These are phyloP conservation scores for Drosophila sproati DNA, from an alignment of 1,140 invertebrate genomes.

Conservation along the genomic window DNA sequence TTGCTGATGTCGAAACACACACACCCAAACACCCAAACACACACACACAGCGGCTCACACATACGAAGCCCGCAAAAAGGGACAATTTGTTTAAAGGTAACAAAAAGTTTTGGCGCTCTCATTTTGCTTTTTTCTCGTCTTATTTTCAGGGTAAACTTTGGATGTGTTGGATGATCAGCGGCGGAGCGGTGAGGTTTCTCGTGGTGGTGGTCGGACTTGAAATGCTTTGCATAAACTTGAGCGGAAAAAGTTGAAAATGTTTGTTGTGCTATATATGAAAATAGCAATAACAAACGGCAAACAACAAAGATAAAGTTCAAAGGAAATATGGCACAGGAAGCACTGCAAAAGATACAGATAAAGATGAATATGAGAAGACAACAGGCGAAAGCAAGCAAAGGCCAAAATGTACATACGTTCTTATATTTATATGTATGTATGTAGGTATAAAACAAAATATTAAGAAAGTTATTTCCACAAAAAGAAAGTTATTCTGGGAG, in stretches of 20 bases:
- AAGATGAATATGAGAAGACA: constrained; percentile 32
- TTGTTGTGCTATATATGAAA: constrained; percentile 59
- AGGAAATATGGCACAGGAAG: constrained; percentile 72
- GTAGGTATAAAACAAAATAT: constrained; percentile 66
- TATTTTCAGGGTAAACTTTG: constrained; percentile 12
- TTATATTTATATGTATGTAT: neutral
- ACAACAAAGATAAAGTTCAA: constrained; percentile 77
- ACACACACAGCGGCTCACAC: constrained; percentile 1
- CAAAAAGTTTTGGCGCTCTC: constrained; percentile 66
- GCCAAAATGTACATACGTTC: constrained; percentile 1
- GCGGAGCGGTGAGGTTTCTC: neutral
- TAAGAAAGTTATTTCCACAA: constrained; percentile 74
- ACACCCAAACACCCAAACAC: constrained; percentile 9
- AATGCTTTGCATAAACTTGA: constrained; percentile 73
- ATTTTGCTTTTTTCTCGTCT: constrained; percentile 16
- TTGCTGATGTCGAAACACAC: constrained; percentile 40
- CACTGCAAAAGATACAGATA: constrained; percentile 51
- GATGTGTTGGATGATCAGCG: neutral
- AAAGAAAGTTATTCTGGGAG: constrained; percentile 61
- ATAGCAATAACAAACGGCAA: constrained; percentile 63
- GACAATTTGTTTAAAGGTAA: constrained; percentile 79
- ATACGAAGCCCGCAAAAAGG: constrained; percentile 50
- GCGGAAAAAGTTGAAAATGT: constrained; percentile 72
- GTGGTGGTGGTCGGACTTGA: constrained; percentile 17
- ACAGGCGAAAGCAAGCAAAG: constrained; percentile 26